Evolutionary conservation across 37 sponge, comb jelly and placozoan species (phyloP).

Genomic region (Theonella swinhoei): DNA sequence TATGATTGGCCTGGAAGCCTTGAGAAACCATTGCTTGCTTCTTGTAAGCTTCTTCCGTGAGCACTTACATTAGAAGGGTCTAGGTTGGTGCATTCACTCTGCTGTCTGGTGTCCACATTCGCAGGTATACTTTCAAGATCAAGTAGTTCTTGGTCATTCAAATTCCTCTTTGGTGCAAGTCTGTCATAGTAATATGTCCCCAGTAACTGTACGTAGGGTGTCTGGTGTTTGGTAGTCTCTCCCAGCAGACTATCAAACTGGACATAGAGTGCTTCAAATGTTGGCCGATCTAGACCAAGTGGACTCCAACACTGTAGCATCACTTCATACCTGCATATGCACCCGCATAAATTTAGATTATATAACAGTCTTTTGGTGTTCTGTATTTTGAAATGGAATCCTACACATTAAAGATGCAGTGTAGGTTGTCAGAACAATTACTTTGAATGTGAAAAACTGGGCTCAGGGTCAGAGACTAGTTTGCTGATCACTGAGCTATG

Average conservation of each 20-base stretch:
- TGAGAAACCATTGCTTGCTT: not conserved
- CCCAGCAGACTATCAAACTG: slow-evolving; percentile 10
- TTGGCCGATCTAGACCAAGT: slow-evolving; percentile 1
- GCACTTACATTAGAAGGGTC: not conserved
- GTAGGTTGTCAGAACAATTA: too few species aligned
- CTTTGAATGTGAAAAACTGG: too few species aligned
- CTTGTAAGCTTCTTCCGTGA: not conserved
- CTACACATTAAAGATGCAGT: too few species aligned
- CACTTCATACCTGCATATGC: slow-evolving; percentile 38
- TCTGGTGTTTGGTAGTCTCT: not conserved
- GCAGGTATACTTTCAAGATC: not conserved
- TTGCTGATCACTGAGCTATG: too few species aligned
- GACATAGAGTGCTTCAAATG: slow-evolving; percentile 6
- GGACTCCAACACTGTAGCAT: slow-evolving; percentile 44
- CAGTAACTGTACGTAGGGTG: not conserved
- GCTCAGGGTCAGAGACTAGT: too few species aligned
- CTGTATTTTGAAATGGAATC: too few species aligned
- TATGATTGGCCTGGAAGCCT: too few species aligned
- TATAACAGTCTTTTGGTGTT: too few species aligned
- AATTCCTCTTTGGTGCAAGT: not conserved
- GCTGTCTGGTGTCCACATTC: not conserved
- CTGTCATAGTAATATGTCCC: not conserved
- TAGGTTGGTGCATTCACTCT: not conserved
- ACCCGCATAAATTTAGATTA: too few species aligned
- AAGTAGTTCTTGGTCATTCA: not conserved